Conservation (phyloP, 2,888 invertebrate species). For the Diarsia rubi region DNA sequence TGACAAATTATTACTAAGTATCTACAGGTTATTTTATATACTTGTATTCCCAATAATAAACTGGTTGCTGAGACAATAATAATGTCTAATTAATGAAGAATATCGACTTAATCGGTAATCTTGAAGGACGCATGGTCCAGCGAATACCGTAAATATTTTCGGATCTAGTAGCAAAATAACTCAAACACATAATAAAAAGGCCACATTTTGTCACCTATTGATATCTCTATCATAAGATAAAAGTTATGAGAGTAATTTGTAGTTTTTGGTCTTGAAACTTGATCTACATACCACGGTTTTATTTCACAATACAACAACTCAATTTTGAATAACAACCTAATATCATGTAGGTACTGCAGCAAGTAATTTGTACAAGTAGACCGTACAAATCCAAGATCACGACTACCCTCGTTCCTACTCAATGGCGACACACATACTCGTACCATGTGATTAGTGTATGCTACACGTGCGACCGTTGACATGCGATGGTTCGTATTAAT, state of each 20-base stretch:
- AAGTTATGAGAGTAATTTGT: too few species aligned
- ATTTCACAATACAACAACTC: background rate
- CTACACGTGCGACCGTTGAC: constrained; percentile 56
- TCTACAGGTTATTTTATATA: too few species aligned
- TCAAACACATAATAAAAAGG: background rate
- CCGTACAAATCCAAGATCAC: constrained; percentile 62
- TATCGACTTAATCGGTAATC: background rate
- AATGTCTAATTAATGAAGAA: background rate
- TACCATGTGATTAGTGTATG: constrained; percentile 54
- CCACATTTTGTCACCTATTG: too few species aligned
- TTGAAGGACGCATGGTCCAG: background rate
- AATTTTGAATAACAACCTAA: constrained; percentile 25
- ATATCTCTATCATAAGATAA: too few species aligned
- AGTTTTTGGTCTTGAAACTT: too few species aligned
- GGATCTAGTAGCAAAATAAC: background rate
- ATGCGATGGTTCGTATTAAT: constrained; percentile 47
- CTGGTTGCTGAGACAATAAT: too few species aligned
- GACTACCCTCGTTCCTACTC: constrained; percentile 49
- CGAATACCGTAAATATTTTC: background rate
- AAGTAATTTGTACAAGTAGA: constrained; percentile 55
- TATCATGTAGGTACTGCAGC: constrained; percentile 12
- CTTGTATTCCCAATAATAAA: too few species aligned
- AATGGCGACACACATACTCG: constrained; percentile 50
- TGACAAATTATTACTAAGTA: background rate
- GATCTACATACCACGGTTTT: background rate